These are phyloP conservation scores for Neotragus pygmaeus DNA, from an alignment of 2,113 vertebrate species.

Conservation along the genomic window DNA sequence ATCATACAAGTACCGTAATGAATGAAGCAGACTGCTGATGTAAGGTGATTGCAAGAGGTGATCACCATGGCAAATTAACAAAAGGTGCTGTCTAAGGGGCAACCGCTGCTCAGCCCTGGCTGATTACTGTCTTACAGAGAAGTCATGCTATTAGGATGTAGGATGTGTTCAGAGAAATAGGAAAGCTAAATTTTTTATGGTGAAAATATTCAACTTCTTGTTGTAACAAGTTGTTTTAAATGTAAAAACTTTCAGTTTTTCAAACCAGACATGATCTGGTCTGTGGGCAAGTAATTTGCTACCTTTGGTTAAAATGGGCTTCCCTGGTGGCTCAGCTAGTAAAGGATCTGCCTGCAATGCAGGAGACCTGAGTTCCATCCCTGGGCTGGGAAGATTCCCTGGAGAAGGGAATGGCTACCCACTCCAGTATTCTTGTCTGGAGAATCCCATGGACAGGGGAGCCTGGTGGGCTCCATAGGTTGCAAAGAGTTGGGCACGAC, in stretches of 20 bases:
- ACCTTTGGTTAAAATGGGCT: background rate
- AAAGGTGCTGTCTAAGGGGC: background rate
- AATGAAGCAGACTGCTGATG: background rate
- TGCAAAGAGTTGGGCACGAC: background rate
- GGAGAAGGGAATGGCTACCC: background rate
- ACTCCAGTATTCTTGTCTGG: background rate
- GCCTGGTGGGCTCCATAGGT: background rate
- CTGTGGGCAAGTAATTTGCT: background rate
- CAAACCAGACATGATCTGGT: background rate
- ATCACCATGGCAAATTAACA: background rate
- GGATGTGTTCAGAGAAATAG: background rate
- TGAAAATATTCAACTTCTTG: background rate
- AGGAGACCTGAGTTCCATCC: background rate
- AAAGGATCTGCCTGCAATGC: background rate
- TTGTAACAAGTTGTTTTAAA: background rate
- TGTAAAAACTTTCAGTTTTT: background rate
- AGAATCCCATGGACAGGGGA: background rate
- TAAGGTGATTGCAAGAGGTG: background rate
- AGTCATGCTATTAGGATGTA: background rate
- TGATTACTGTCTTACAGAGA: background rate
- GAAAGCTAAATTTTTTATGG: background rate
- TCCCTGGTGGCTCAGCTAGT: background rate
- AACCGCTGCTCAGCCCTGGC: background rate
- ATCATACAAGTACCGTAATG: background rate
- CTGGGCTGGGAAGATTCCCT: background rate